Evolutionary conservation across 1,140 invertebrate species (phyloP).

Genomic region (Leptopilina boulardi): DNA sequence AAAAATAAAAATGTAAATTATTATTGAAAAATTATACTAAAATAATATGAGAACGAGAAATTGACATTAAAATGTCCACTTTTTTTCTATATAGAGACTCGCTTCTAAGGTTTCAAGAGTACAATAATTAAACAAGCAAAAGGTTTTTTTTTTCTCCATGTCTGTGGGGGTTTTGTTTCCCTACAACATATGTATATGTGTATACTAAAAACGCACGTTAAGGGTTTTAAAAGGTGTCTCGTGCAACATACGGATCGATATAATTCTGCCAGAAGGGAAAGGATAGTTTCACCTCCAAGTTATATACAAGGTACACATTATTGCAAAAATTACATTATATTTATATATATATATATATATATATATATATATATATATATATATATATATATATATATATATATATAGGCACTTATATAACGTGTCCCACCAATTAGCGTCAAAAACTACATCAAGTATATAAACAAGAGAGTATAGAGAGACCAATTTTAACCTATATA

Average conservation of each 20-base stretch:
- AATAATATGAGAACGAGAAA: background rate
- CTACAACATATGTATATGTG: background rate
- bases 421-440: background rate
- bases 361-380: too few species aligned
- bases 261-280: slow-evolving; percentile 44
- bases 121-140: slow-evolving; percentile 7
- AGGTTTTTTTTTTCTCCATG: background rate
- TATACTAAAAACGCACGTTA: background rate
- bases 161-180: background rate
- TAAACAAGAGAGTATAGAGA: too few species aligned
- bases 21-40: background rate
- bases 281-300: background rate
- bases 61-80: background rate
- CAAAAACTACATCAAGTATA: too few species aligned
- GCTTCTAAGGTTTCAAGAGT: slow-evolving; percentile 16
- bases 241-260: slow-evolving; percentile 53
- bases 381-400: too few species aligned
- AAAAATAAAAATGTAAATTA: background rate
- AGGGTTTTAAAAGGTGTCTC: slow-evolving; percentile 17
- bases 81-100: background rate
- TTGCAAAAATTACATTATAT: background rate
- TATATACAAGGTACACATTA: background rate
- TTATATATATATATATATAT: too few species aligned
- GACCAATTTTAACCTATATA: too few species aligned
- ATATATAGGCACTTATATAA: background rate